phyloP scores from a whole-genome alignment of 2,888 invertebrate species.

The Leptopilina drosophilae region DNA sequence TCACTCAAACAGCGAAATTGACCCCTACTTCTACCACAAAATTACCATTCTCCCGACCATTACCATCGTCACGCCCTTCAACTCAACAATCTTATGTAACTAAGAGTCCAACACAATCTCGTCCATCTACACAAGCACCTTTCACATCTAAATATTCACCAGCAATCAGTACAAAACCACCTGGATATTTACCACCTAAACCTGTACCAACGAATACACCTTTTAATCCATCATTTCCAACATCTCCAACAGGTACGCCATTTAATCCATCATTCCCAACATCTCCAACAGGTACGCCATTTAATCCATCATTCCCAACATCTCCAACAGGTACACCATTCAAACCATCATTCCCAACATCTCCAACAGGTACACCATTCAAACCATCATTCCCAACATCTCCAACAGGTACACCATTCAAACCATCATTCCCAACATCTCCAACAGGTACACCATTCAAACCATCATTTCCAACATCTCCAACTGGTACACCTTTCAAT shows the following conservation, averaged over 20 bases:
- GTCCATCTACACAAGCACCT: constrained; percentile 36
- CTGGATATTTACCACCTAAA: constrained; percentile 16
- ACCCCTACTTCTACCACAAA: not conserved
- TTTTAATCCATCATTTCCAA: not conserved
- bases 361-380: not conserved
- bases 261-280: constrained; percentile 8
- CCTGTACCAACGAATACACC: not conserved
- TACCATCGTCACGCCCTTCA: no score
- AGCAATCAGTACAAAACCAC: constrained; percentile 29
- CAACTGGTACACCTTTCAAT: not conserved
- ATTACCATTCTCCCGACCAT: no score
- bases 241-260: constrained; percentile 1
- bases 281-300: constrained; percentile 3
- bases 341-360: constrained; percentile 7
- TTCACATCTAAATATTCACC: constrained; percentile 48
- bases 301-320: not conserved
- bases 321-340: constrained; percentile 1
- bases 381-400: no score
- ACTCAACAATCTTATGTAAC: no score
- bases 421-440: no score
- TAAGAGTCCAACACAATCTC: constrained; percentile 21
- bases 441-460: not conserved
- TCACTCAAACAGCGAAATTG: not conserved
- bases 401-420: no score
- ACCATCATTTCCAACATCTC: no score